phyloP scores from a whole-genome alignment of 2,888 invertebrate genomes.

The Chironomus tentans region DNA sequence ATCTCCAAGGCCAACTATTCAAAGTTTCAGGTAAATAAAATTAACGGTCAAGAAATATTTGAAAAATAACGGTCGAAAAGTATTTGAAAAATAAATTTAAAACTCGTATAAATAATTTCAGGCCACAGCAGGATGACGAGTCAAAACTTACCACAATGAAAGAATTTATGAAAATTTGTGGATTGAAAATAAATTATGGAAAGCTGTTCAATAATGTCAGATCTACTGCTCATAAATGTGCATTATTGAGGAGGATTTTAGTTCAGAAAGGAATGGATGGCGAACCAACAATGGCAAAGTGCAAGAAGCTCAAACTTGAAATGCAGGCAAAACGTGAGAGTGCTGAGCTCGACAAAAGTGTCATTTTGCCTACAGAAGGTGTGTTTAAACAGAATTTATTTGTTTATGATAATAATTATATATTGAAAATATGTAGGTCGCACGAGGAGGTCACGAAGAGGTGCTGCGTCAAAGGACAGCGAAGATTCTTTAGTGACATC shows the following conservation, averaged over 20 bases:
- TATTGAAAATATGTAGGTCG: constrained; percentile 3
- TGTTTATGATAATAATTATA: background rate
- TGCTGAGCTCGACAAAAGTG: constrained; percentile 16
- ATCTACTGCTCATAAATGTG: constrained; percentile 10
- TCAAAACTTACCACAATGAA: background rate
- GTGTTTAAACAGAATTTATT: background rate
- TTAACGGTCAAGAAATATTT: background rate
- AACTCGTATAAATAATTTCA: too few relatives aligned
- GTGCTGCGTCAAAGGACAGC: background rate
- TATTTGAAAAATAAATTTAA: background rate
- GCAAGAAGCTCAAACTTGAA: constrained; percentile 3
- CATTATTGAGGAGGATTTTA: constrained; percentile 4
- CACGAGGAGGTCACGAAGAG: background rate
- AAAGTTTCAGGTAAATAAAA: background rate
- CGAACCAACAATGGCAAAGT: constrained; percentile 9
- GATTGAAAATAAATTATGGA: constrained; percentile 18
- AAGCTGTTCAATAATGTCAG: background rate
- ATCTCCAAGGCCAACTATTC: too few relatives aligned
- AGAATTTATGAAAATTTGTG: background rate
- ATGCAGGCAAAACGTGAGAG: constrained; percentile 18
- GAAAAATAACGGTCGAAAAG: background rate
- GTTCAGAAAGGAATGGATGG: constrained; percentile 18
- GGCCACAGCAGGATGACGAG: background rate
- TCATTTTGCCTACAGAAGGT: constrained; percentile 10
- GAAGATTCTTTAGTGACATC: background rate